Percentiles rank a stretch among this genome's conserved stretches.
Conservation (phyloP, 2,888 invertebrate species). For the Diaprepes abbreviatus region DNA sequence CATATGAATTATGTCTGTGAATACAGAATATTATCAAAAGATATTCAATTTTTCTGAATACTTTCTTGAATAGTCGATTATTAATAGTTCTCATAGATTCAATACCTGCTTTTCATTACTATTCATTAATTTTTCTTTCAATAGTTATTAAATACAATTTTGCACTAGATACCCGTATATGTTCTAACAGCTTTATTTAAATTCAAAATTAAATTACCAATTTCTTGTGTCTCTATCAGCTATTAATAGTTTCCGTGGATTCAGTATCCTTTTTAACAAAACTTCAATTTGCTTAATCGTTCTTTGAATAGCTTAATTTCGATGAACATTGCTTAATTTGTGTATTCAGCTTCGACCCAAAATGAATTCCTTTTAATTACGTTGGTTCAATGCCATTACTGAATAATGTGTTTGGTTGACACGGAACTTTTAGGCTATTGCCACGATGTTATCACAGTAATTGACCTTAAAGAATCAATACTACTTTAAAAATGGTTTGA, state of each 20-base stretch:
- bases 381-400: conserved; percentile 41
- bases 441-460: conserved; percentile 23
- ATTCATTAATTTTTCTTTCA: neutral
- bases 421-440: conserved; percentile 27
- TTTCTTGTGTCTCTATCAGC: neutral
- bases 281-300: conserved; percentile 47
- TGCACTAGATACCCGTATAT: too few relatives aligned
- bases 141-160: neutral
- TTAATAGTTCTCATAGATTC: too few relatives aligned
- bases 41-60: too few relatives aligned
- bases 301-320: conserved; percentile 47
- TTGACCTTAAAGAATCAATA: conserved; percentile 22
- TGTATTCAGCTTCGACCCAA: conserved; percentile 47
- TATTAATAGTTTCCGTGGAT: conserved; percentile 25
- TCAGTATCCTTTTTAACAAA: conserved; percentile 36
- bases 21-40: too few relatives aligned
- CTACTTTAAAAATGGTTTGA: neutral
- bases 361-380: conserved; percentile 50
- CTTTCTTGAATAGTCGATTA: too few relatives aligned
- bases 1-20: too few relatives aligned
- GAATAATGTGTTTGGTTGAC: conserved; percentile 43
- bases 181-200: too few relatives aligned
- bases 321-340: conserved; percentile 49
- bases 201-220: neutral
- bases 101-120: too few relatives aligned